Conservation (phyloP, 2,888 invertebrate genomes). For the Periphyllus acericola region DNA sequence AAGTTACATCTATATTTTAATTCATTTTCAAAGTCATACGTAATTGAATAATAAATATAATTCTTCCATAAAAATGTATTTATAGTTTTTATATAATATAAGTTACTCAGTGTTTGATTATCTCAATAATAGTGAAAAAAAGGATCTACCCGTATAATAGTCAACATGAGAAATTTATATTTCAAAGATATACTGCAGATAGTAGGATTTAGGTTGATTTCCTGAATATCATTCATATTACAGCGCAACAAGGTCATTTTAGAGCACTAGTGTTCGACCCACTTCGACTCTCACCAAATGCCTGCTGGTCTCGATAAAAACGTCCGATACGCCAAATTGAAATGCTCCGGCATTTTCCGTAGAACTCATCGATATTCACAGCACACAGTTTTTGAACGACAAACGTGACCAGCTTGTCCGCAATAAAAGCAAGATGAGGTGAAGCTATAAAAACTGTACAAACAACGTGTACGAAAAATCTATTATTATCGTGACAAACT, state of each 20-base stretch:
- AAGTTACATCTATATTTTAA: too few species aligned
- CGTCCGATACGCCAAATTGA: conserved; percentile 39
- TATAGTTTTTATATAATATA: too few species aligned
- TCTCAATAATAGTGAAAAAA: background rate
- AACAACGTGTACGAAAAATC: conserved; percentile 26
- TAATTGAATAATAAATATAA: too few species aligned
- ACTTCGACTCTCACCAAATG: background rate
- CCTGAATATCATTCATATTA: conserved; percentile 10
- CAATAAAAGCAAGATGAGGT: conserved; percentile 11
- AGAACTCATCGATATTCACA: conserved; percentile 57
- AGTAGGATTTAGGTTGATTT: background rate
- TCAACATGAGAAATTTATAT: background rate
- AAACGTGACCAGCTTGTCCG: conserved; percentile 46
- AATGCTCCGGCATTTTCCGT: conserved; percentile 16
- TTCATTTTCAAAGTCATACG: too few species aligned
- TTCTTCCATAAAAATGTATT: too few species aligned
- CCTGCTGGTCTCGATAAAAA: conserved; percentile 30
- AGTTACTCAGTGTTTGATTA: background rate
- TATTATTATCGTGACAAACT: background rate
- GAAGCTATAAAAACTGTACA: conserved; percentile 3
- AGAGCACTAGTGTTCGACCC: background rate
- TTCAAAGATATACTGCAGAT: background rate
- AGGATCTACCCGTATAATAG: background rate
- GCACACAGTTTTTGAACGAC: conserved; percentile 46
- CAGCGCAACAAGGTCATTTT: conserved; percentile 10